These are phyloP conservation scores for Octonoba sinensis DNA, from an alignment of 2,888 invertebrate genomes.

Conservation along the genomic window DNA sequence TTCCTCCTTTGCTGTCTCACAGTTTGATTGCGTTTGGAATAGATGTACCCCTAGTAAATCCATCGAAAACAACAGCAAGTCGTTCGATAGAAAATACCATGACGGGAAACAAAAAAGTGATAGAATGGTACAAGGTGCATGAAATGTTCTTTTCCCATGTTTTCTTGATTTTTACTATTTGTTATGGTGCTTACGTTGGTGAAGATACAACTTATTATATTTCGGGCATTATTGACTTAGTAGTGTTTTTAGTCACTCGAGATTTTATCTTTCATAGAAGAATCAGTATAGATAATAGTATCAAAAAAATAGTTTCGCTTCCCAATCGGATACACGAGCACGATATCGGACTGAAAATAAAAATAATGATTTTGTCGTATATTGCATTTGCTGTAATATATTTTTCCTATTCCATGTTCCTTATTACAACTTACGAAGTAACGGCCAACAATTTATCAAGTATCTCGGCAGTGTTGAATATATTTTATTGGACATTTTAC, in stretches of 20 bases:
- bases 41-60: neutral
- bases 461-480: neutral
- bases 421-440: no score
- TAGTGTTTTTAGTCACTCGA: neutral
- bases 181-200: neutral
- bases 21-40: constrained; percentile 1
- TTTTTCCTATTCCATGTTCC: neutral
- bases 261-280: neutral
- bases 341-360: neutral
- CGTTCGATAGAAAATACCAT: no score
- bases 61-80: no score
- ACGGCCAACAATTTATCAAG: neutral
- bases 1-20: neutral
- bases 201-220: neutral
- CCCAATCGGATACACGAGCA: neutral
- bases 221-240: neutral
- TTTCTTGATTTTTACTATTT: neutral
- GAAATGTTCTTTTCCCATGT: constrained; percentile 1
- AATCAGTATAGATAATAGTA: neutral
- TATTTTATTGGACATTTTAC: constrained; percentile 1
- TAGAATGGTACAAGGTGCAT: neutral
- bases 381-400: neutral
- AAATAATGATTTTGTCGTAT: no score
- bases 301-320: neutral
- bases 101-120: no score